Evolutionary conservation across 2,113 vertebrate species (phyloP).

Genomic region (Anoplopoma fimbria): DNA sequence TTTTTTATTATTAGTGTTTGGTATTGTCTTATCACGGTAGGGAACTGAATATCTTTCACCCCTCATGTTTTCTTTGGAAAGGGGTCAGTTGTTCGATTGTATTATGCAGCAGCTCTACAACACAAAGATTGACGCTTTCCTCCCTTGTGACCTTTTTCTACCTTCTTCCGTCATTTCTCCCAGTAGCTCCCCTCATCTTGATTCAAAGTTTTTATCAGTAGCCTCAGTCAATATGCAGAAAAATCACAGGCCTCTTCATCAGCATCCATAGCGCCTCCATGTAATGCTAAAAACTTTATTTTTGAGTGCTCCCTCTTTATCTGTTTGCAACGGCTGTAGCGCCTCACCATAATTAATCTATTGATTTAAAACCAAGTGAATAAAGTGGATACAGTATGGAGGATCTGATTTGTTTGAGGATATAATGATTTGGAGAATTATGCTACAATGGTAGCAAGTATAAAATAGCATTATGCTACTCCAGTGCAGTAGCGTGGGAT

Average conservation of each 20-base stretch:
- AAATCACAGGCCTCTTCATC: constrained; percentile 51
- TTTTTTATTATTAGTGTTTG: background rate
- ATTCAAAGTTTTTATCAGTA: constrained; percentile 52
- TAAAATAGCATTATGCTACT: background rate
- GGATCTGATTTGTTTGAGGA: constrained; percentile 20
- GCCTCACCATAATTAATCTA: constrained; percentile 36
- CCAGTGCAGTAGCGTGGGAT: background rate
- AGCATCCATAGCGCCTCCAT: constrained; percentile 32
- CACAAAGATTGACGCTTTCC: constrained; percentile 49
- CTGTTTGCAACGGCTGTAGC: constrained; percentile 55
- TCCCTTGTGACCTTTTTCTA: constrained; percentile 16
- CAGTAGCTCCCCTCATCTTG: constrained; percentile 39
- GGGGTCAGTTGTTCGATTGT: constrained; percentile 45
- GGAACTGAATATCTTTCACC: constrained; percentile 27
- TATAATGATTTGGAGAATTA: background rate
- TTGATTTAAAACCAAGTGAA: constrained; percentile 22
- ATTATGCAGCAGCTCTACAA: constrained; percentile 60
- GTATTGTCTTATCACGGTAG: constrained; percentile 16
- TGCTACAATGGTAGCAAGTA: background rate
- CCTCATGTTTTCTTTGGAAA: constrained; percentile 43
- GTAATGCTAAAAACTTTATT: constrained; percentile 23
- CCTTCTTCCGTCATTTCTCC: constrained; percentile 43
- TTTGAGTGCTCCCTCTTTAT: constrained; percentile 31
- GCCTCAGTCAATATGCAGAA: constrained; percentile 68
- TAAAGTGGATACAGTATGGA: constrained; percentile 1